These are phyloP conservation scores for Hyperopisus bebe DNA, from an alignment of 2,113 vertebrate species.

Conservation along the genomic window DNA sequence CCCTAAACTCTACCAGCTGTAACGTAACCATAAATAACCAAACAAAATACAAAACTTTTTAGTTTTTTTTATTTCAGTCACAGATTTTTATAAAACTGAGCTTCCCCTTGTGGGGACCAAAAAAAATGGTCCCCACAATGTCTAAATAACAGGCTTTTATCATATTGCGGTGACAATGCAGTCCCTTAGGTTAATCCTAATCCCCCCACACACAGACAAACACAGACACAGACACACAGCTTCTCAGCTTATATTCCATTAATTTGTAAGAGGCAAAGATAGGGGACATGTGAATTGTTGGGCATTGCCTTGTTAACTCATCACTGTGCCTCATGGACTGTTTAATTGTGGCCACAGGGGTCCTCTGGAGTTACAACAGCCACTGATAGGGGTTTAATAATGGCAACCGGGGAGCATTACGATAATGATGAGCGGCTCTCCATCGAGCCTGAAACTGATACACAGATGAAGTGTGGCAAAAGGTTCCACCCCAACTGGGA, in stretches of 20 bases:
- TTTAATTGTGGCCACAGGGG: slow-evolving; percentile 14
- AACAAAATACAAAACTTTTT: background rate
- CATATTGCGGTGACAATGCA: background rate
- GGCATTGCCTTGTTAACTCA: slow-evolving; percentile 2
- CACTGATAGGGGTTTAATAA: slow-evolving; percentile 9
- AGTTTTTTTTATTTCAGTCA: background rate
- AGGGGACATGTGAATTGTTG: background rate
- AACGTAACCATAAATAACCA: background rate
- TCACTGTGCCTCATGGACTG: background rate
- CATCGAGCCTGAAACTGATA: background rate
- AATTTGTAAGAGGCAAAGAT: background rate
- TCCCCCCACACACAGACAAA: background rate
- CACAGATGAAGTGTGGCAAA: background rate
- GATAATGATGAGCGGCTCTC: slow-evolving; percentile 9
- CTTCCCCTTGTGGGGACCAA: background rate
- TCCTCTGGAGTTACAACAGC: background rate
- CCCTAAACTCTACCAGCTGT: background rate
- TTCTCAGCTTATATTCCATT: background rate
- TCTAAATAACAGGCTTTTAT: background rate
- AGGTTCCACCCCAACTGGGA: background rate
- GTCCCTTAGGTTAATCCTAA: no score
- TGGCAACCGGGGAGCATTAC: background rate
- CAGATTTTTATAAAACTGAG: background rate
- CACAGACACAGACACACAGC: background rate
- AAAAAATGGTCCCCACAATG: background rate